phyloP scores from a whole-genome alignment of 2,113 vertebrate genomes.

The Gulo gulo region DNA sequence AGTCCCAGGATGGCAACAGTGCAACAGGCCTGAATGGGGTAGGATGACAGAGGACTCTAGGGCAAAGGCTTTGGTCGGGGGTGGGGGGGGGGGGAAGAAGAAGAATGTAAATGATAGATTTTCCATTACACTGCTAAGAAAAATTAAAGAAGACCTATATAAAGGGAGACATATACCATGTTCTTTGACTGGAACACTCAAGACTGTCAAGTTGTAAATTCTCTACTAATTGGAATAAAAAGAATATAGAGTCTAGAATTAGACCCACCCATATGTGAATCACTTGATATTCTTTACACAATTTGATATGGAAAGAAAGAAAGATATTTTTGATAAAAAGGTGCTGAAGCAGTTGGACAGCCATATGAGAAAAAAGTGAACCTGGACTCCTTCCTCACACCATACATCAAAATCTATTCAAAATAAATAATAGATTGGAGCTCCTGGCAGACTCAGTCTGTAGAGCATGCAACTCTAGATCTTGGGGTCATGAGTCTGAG shows the following conservation, averaged over 20 bases:
- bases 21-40: not conserved
- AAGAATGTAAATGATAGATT: not conserved
- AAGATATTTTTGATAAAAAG: not conserved
- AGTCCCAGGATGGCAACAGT: not conserved
- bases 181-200: not conserved
- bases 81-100: not conserved
- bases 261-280: not conserved
- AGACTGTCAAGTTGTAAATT: not conserved
- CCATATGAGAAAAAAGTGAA: not conserved
- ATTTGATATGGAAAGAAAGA: not conserved
- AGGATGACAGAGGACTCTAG: not conserved
- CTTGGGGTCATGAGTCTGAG: not conserved
- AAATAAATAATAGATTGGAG: not conserved
- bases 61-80: not conserved
- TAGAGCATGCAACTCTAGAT: not conserved
- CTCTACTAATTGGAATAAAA: conserved; percentile 12
- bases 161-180: not conserved
- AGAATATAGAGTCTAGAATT: not conserved
- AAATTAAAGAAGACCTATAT: not conserved
- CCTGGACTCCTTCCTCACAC: not conserved
- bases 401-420: not conserved
- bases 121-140: not conserved
- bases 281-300: not conserved
- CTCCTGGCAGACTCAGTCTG: not conserved
- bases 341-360: not conserved